A percentile compares a stretch with the other conserved stretches of the same genome.
phyloP scores from a whole-genome alignment of 2,888 invertebrate genomes.

The Sericinus montela region DNA sequence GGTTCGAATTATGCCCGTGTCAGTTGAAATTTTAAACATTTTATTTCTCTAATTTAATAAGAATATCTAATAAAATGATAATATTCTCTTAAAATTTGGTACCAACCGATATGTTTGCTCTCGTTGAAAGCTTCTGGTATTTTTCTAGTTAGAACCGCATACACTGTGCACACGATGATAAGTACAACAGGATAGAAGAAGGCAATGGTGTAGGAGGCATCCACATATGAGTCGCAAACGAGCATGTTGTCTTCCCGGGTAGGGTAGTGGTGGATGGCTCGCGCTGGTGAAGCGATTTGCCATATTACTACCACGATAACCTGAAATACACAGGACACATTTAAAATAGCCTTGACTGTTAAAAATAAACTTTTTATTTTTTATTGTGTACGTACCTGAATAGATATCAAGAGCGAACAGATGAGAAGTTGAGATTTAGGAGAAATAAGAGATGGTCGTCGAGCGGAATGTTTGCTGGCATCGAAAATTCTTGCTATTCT shows the following conservation, averaged over 20 bases:
- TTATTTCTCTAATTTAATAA: too few species aligned
- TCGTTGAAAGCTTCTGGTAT: constrained; percentile 99
- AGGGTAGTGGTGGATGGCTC: constrained; percentile 94
- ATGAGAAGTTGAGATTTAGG: constrained; percentile 93
- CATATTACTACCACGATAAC: constrained; percentile 93
- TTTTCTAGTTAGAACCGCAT: constrained; percentile 96
- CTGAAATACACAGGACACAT: constrained; percentile 53
- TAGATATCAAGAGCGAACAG: constrained; percentile 89
- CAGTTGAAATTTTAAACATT: too few species aligned
- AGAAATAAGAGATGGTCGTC: constrained; percentile 94
- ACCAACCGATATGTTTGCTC: constrained; percentile 95
- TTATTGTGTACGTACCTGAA: too few species aligned
- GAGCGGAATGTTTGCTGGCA: constrained; percentile 95
- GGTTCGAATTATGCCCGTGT: too few species aligned
- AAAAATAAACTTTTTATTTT: too few species aligned
- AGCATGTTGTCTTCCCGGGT: constrained; percentile 95
- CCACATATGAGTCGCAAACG: constrained; percentile 94
- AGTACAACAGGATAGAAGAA: constrained; percentile 96
- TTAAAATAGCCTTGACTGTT: too few species aligned
- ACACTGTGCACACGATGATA: constrained; percentile 95
- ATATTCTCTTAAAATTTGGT: neutral
- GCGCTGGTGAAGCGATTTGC: constrained; percentile 94
- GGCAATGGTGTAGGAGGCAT: constrained; percentile 95
- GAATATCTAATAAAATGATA: too few species aligned
- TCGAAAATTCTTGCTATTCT: constrained; percentile 97